Base-by-base conservation (phyloP, 2,797 vertebrate species). In the Hybognathus amarus region DNA sequence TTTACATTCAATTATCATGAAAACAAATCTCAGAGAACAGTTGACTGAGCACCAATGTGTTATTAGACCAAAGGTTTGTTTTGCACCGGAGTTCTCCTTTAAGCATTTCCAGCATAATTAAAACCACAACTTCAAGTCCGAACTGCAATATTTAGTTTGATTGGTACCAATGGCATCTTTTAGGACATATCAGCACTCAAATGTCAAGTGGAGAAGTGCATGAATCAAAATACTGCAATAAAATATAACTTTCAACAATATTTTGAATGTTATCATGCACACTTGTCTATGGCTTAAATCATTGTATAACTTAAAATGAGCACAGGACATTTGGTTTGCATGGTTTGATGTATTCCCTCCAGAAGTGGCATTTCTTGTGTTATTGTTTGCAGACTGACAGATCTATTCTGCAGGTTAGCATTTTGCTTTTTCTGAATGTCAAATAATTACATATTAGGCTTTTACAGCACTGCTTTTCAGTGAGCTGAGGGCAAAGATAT, bases 361-460 rank as follows among this genome's bases (percentile, higher is more conserved):
- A 24, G 2, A 67, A 67, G 64, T 18, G 2, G 11, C 36, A 68
- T 68, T n/a, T 69, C 40, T 24, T 69, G 67, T 15, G 40, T 22
- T 7, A 70, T 45, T 70, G 68, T 70, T 47, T 71, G 24, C 7
- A 18, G 69, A 10, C 13, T 47, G 68, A 30, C 27, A 27, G 13
- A 15, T 47, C 27, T n/a, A n/a, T n/a, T n/a, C n/a, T 20, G 15
- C 17, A 30, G 22, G 38, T 20, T 71, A 30, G 20, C 24, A 20
- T 70, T 27, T 27, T 1, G 8, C 50, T 50, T 71, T 71, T 17
- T 71, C n/a, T 27, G n/a, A 70, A 47, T 10, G 40, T 15, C 68
- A 71, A 30, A 5, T 20, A 50, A 50, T 71, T 71, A 18, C 10
- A 71, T 50, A 70, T 50, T 71, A 50, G 45, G 69, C 69, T 69